Percentiles rank a stretch among this genome's conserved stretches.
These are phyloP conservation scores for Hylyphantes graminicola DNA, from an alignment of 1,140 invertebrate species.

Conservation along the genomic window DNA sequence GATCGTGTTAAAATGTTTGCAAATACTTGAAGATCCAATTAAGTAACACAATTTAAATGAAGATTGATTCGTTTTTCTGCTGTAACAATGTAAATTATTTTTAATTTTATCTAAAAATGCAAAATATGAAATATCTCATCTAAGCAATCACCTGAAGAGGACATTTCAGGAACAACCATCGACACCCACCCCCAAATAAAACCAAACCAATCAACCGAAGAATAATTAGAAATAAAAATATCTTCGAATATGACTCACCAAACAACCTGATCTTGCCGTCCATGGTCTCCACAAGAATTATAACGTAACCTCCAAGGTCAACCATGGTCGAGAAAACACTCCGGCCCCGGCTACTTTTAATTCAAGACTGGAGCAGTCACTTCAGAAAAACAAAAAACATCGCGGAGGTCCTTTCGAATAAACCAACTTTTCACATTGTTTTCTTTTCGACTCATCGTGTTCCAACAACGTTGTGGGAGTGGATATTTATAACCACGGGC, in stretches of 20 bases:
- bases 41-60: no score
- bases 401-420: conserved; percentile 1
- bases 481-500: conserved; percentile 22
- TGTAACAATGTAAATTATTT: no score
- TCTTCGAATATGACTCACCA: conserved; percentile 74
- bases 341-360: not conserved
- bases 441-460: not conserved
- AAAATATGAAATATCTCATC: no score
- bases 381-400: conserved; percentile 21
- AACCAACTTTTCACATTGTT: not conserved
- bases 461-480: not conserved
- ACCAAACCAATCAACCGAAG: no score
- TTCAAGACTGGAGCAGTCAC: not conserved
- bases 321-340: conserved; percentile 73
- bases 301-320: conserved; percentile 95
- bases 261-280: conserved; percentile 95
- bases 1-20: no score
- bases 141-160: no score
- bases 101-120: no score
- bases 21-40: no score
- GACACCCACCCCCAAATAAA: no score
- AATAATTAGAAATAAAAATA: no score
- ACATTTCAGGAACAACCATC: no score
- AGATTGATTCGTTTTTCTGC: no score
- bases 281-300: conserved; percentile 91